A percentile compares a stretch with the other conserved stretches of the same genome.
These are phyloP conservation scores for Cossypha dichroa DNA, from an alignment of 2,797 vertebrate genomes.

Conservation along the genomic window DNA sequence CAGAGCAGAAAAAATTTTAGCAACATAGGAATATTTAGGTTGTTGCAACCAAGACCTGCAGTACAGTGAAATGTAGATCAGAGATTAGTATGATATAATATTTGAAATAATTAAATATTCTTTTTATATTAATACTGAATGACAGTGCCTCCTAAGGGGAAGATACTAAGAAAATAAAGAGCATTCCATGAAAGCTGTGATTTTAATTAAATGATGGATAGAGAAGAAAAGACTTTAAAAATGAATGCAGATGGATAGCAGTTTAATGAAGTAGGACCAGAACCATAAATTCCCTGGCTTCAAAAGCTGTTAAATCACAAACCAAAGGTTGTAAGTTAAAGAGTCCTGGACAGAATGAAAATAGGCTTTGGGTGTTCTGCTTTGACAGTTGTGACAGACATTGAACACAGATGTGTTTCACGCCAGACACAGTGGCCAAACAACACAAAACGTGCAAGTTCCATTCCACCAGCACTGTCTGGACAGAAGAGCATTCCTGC, in stretches of 20 bases:
- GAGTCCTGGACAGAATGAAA: background rate
- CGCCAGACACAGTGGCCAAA: background rate
- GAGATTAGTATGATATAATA: background rate
- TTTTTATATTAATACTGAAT: background rate
- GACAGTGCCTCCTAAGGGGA: background rate
- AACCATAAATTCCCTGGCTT: background rate
- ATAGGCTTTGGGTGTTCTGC: background rate
- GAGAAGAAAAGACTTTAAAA: background rate
- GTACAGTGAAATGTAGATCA: background rate
- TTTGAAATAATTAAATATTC: background rate
- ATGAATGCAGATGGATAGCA: background rate
- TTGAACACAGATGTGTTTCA: conserved; percentile 32
- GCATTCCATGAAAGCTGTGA: background rate
- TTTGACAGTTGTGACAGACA: conserved; percentile 75
- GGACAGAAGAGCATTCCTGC: background rate
- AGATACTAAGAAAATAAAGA: background rate
- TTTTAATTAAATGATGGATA: background rate
- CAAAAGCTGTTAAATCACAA: background rate
- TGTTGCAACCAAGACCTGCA: background rate
- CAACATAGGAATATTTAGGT: background rate
- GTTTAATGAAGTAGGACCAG: background rate
- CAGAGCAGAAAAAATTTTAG: background rate
- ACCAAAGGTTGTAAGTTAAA: background rate
- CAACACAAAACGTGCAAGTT: background rate
- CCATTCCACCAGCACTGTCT: rapidly evolving